These are phyloP conservation scores for Drosophila barbarae DNA, from an alignment of 2,888 invertebrate genomes.

Conservation along the genomic window DNA sequence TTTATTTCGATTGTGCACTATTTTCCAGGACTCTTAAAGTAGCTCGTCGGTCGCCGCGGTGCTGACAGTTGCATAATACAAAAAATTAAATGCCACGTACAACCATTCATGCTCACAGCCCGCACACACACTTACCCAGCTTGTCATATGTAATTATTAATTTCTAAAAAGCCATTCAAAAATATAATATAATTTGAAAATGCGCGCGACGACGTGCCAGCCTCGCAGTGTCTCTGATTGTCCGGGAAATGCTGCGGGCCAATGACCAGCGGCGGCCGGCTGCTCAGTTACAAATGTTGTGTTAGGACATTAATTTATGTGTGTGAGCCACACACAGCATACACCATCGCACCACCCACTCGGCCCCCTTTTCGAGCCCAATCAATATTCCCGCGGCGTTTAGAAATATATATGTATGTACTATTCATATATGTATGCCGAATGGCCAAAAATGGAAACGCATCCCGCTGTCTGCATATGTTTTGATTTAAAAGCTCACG, in stretches of 20 bases:
- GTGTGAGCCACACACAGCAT: conserved; percentile 10
- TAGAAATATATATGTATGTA: conserved; percentile 33
- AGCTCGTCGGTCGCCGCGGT: neutral
- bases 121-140: conserved; percentile 33
- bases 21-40: conserved; percentile 57
- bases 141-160: conserved; percentile 73
- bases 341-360: neutral
- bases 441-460: conserved; percentile 43
- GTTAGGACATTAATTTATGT: conserved; percentile 69
- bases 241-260: conserved; percentile 26
- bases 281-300: conserved; percentile 62
- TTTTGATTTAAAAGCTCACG: conserved; percentile 59
- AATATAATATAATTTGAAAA: conserved; percentile 75
- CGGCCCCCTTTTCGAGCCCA: conserved; percentile 13
- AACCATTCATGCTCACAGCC: conserved; percentile 19
- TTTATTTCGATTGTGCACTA: neutral
- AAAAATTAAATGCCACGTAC: conserved; percentile 70
- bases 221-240: conserved; percentile 31
- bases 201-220: conserved; percentile 58
- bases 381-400: conserved; percentile 65
- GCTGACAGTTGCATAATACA: conserved; percentile 47
- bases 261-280: conserved; percentile 32
- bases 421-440: conserved; percentile 42
- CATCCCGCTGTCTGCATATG: conserved; percentile 54
- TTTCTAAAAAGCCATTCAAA: conserved; percentile 75